These are phyloP conservation scores for Diploscapter pachys DNA, from an alignment of 1,140 invertebrate genomes.

Conservation along the genomic window DNA sequence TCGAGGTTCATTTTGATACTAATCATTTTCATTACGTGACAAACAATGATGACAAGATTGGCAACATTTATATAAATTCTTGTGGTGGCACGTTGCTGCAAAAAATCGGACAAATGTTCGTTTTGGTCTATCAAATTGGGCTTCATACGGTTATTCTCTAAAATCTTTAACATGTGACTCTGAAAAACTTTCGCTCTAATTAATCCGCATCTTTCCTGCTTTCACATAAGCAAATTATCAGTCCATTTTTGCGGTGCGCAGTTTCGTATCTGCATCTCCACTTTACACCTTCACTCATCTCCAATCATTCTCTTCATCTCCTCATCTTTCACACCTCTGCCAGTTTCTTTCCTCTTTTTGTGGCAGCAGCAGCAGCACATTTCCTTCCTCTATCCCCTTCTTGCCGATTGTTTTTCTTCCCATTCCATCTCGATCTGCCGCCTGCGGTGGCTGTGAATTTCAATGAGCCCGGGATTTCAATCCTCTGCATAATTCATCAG, in stretches of 20 bases:
- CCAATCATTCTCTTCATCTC: not conserved
- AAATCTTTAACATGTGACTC: no score
- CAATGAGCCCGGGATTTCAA: no score
- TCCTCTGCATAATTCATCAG: no score
- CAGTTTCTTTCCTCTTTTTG: not conserved
- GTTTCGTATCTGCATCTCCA: not conserved
- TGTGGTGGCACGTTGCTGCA: no score
- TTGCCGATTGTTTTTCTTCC: constrained; percentile 10
- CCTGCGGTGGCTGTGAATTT: not conserved
- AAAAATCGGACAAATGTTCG: no score
- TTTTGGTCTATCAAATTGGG: no score
- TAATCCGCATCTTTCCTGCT: not conserved
- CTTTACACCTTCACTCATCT: not conserved
- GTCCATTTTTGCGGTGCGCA: not conserved
- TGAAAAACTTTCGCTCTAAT: no score
- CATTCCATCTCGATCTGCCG: constrained; percentile 7
- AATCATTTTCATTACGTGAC: no score
- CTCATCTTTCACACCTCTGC: not conserved
- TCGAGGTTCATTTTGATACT: no score
- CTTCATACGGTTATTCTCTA: no score
- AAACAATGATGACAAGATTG: no score
- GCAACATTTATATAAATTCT: no score
- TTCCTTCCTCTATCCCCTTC: not conserved
- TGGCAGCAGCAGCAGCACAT: not conserved
- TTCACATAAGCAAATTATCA: not conserved